Conservation (phyloP, 35 echinoderm and acorn worm species). For the Acanthaster planci region DNA sequence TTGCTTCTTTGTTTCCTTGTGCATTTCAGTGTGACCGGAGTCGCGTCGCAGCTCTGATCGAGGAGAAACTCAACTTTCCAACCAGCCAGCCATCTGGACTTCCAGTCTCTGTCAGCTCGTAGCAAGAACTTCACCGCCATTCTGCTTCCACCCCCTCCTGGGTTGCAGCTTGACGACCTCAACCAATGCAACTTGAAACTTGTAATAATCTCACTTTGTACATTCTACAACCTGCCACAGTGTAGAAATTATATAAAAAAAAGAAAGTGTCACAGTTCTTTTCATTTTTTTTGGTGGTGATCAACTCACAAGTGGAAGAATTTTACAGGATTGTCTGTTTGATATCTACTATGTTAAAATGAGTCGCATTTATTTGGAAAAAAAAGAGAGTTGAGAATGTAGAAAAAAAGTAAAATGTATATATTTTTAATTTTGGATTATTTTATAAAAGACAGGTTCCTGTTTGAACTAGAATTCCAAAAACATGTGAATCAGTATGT, state of each 20-base stretch:
- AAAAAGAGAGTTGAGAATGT: too few relatives aligned
- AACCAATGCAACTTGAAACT: conserved; percentile 1
- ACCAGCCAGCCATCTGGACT: not conserved
- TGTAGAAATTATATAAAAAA: not conserved
- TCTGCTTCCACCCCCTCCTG: not conserved
- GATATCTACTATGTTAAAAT: not conserved
- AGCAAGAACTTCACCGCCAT: not conserved
- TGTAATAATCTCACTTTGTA: not conserved
- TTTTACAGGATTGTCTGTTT: not conserved
- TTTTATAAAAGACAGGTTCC: too few relatives aligned
- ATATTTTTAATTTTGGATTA: too few relatives aligned
- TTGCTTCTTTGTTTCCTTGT: not conserved
- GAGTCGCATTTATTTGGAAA: too few relatives aligned
- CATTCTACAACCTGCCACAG: not conserved
- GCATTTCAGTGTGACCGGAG: conserved; percentile 33
- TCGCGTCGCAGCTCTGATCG: conserved; percentile 52
- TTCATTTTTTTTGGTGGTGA: not conserved
- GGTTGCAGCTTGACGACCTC: not conserved
- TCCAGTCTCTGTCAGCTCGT: conserved; percentile 8
- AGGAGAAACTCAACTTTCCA: conserved; percentile 43
- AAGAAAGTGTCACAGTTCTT: not conserved
- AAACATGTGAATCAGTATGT: too few relatives aligned
- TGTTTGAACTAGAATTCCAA: too few relatives aligned
- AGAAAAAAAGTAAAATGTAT: too few relatives aligned
- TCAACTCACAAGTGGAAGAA: not conserved